Evolutionary conservation across 2,888 invertebrate genomes (phyloP), one percentile per base, ranked within the genome.

Genomic region (Coenonympha glycerion): DNA sequence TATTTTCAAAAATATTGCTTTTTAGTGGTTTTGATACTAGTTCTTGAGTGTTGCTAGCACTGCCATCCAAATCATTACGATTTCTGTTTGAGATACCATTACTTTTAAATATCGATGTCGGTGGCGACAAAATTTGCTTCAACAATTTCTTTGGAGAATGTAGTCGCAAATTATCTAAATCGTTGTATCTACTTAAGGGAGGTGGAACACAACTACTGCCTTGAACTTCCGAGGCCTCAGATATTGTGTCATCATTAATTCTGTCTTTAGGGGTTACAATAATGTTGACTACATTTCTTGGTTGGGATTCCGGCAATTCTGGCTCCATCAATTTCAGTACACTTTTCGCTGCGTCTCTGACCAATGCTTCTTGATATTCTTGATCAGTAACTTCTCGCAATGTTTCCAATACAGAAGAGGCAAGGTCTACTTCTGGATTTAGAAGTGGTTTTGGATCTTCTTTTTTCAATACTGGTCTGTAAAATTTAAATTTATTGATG

Each of bases 381-480:
- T 82, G 77, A 33, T 86, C 81, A 0, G 85, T 85, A 5, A 71
- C 86, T 61, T 81, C 73, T 8, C 73, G 72, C 30, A 87, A 58
- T 1, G 86, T 85, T 57, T 84, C 69, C 15, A 87, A 63, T 48
- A 87, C 77, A 3, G 85, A 85, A 2, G 82, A 78, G 1, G 84
- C 85, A 0, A 87, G 70, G 15, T 69, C 78, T 6, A 86, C 83
- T 69, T 87, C 86, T 9, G 86, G 87, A 46, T 79, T 75, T 11
- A 87, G 63, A 5, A 87, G 64, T 1, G 80, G 83, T 49, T 82
- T 82, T 0, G 62, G 40, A 1, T 79, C 75, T 49, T 71, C 72
- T 56, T 76, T 76, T 21, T 58, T 50, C 3, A 67, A 66, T 3
- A 52, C 21, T 3, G 64, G 53, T 39, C 81, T 85, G 63, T 48